phyloP scores from a whole-genome alignment of 2,113 vertebrate species.

The Ageneiosus marmoratus region DNA sequence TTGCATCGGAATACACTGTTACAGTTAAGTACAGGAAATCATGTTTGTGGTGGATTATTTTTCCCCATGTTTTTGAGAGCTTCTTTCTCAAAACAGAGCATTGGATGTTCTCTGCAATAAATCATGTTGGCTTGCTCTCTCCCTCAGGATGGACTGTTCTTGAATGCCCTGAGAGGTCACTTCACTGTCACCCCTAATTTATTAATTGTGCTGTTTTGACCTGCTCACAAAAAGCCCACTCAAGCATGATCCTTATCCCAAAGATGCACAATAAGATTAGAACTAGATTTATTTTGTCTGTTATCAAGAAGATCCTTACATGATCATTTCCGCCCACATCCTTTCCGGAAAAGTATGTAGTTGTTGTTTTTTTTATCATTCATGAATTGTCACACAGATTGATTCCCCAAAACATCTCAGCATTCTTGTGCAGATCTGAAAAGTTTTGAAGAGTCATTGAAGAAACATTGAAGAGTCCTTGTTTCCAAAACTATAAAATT shows the following conservation, averaged over 20 bases:
- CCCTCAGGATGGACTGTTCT: conserved; percentile 35
- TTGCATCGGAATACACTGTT: conserved; percentile 11
- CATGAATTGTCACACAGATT: not conserved
- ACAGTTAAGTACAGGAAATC: not conserved
- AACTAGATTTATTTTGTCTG: not conserved
- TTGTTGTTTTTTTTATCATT: not conserved
- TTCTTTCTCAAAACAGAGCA: not conserved
- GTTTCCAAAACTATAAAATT: not conserved
- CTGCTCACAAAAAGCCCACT: conserved; percentile 21
- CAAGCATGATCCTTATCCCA: not conserved
- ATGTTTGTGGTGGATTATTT: not conserved
- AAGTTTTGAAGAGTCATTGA: not conserved
- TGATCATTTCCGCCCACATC: not conserved
- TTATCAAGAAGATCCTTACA: not conserved
- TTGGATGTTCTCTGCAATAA: conserved; percentile 34
- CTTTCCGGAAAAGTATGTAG: not conserved
- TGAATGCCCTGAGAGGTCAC: conserved; percentile 9
- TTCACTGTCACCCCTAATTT: conserved; percentile 35
- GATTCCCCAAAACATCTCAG: not conserved
- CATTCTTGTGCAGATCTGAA: not conserved
- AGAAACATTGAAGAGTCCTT: not conserved
- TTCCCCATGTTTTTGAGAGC: not conserved
- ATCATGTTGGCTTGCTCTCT: conserved; percentile 33
- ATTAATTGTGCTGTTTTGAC: conserved; percentile 33
- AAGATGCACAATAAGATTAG: not conserved